Conservation (phyloP, 2,797 vertebrate genomes). For the Dicrostonyx torquatus region DNA sequence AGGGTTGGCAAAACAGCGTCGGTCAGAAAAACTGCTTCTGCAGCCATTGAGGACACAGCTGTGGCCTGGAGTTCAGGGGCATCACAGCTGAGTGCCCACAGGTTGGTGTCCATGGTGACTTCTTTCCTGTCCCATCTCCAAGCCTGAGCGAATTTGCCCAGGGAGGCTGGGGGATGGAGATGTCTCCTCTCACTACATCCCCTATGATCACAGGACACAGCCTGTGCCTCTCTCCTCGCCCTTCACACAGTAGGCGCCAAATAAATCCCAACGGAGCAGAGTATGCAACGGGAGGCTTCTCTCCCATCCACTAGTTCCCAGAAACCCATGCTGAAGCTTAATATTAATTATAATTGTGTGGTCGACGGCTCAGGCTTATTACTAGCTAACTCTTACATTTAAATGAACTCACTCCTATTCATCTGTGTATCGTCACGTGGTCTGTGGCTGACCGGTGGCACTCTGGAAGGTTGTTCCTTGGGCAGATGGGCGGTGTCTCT, state of each 20-base stretch:
- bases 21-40: not conserved
- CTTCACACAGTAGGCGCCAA: not conserved
- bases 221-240: fast-evolving
- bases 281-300: no score
- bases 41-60: not conserved
- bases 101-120: fast-evolving
- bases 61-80: not conserved
- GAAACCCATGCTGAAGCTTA: no score
- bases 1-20: not conserved
- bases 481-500: no score
- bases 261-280: not conserved
- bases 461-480: no score
- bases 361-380: no score
- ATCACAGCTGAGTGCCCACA: fast-evolving
- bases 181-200: fast-evolving
- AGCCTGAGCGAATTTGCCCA: fast-evolving
- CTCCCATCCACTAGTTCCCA: no score
- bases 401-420: no score
- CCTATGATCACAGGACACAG: not conserved
- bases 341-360: no score
- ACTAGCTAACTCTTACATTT: no score
- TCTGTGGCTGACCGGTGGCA: no score
- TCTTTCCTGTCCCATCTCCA: fast-evolving
- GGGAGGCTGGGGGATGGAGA: fast-evolving
- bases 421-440: no score